These are phyloP conservation scores for Onychorhynchus coronatus DNA, from an alignment of 2,113 vertebrate genomes.

Conservation along the genomic window DNA sequence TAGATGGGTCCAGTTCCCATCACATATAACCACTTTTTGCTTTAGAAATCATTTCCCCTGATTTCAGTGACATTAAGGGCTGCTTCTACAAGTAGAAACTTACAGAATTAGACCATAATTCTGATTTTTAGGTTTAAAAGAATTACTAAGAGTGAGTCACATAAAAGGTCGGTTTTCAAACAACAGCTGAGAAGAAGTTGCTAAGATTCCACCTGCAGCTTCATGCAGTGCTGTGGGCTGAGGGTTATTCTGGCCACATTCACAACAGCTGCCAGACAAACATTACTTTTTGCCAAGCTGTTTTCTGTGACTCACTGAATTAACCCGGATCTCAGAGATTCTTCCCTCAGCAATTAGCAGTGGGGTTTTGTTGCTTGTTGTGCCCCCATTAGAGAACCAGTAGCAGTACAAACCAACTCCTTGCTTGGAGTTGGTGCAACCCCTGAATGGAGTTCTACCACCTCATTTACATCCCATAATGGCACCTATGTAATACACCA, in stretches of 20 bases:
- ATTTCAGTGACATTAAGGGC: background rate
- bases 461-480: background rate
- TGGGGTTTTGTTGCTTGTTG: background rate
- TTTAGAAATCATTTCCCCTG: background rate
- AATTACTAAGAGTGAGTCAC: background rate
- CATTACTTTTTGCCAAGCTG: background rate
- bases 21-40: background rate
- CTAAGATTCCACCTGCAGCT: background rate
- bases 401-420: background rate
- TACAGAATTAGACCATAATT: background rate
- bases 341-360: background rate
- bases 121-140: background rate
- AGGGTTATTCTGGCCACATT: background rate
- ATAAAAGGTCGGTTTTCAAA: background rate
- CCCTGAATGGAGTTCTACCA: background rate
- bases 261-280: background rate
- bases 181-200: background rate
- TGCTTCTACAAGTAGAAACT: background rate
- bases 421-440: background rate
- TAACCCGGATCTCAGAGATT: background rate
- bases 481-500: background rate
- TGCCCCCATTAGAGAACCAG: background rate
- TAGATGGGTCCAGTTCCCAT: background rate
- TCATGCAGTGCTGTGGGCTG: background rate
- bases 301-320: background rate